Evolutionary conservation across 2,888 invertebrate species (phyloP).

Genomic region (Macrosoma leucophasiata): DNA sequence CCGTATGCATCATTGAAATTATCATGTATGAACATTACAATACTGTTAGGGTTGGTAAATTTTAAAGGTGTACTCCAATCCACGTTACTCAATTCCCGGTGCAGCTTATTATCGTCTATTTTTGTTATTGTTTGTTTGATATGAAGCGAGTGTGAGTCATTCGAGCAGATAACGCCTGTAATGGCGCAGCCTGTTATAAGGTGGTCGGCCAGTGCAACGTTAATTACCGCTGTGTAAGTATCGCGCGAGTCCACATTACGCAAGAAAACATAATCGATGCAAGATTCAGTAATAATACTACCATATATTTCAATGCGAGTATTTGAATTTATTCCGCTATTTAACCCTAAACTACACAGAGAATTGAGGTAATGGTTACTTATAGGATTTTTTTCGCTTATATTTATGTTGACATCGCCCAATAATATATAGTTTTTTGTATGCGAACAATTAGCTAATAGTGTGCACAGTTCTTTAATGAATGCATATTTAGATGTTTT

Average conservation of each 20-base stretch:
- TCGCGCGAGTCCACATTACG: no score
- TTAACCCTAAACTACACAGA: slow-evolving; percentile 7
- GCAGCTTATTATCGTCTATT: background rate
- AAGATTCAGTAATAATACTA: slow-evolving; percentile 2
- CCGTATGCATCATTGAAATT: no score
- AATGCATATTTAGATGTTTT: no score
- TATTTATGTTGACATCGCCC: slow-evolving; percentile 12
- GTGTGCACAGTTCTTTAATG: no score
- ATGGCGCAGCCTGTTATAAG: background rate
- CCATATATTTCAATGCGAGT: slow-evolving; percentile 4
- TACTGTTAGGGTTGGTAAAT: no score
- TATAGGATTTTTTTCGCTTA: slow-evolving; percentile 3
- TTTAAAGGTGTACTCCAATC: no score
- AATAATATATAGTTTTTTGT: slow-evolving; percentile 4
- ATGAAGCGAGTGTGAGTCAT: background rate
- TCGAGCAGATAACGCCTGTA: background rate
- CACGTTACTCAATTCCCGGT: no score
- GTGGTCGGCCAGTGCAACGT: slow-evolving; percentile 1
- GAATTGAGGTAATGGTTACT: slow-evolving; percentile 5
- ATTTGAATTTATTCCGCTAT: slow-evolving; percentile 5
- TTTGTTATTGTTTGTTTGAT: background rate
- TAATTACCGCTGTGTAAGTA: slow-evolving; percentile 1
- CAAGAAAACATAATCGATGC: slow-evolving; percentile 5
- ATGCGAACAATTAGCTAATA: no score
- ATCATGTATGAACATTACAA: no score